Percentiles rank a stretch among this genome's conserved stretches.
Evolutionary conservation across 2,888 invertebrate genomes (phyloP).

Genomic region (Scaptomyza polygonia): DNA sequence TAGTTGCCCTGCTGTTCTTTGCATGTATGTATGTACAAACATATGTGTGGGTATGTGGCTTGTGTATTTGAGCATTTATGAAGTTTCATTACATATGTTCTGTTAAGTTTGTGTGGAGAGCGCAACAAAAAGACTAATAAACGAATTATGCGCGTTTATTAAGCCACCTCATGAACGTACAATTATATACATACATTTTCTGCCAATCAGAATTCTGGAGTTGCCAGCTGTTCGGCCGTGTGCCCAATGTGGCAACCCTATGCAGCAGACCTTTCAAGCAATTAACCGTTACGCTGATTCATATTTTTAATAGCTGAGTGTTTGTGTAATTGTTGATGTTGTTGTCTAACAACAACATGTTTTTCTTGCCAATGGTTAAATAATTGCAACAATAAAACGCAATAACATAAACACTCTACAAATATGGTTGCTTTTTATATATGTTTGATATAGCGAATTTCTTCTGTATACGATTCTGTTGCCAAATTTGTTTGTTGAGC

Average conservation of each 20-base stretch:
- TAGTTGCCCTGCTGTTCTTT: slow-evolving; percentile 32
- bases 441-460: slow-evolving; percentile 27
- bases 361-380: slow-evolving; percentile 41
- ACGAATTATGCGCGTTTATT: slow-evolving; percentile 12
- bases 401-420: slow-evolving; percentile 30
- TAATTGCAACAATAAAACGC: slow-evolving; percentile 43
- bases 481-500: slow-evolving; percentile 33
- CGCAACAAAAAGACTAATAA: slow-evolving; percentile 10
- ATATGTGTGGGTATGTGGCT: slow-evolving; percentile 20
- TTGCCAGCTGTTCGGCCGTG: slow-evolving; percentile 43
- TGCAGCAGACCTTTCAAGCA: slow-evolving; percentile 28
- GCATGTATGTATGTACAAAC: not conserved
- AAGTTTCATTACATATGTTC: slow-evolving; percentile 13
- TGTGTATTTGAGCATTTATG: slow-evolving; percentile 19
- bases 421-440: slow-evolving; percentile 41
- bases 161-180: not conserved
- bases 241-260: slow-evolving; percentile 48
- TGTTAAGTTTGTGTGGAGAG: slow-evolving; percentile 8
- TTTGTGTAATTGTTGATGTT: slow-evolving; percentile 9
- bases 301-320: slow-evolving; percentile 36
- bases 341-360: slow-evolving; percentile 9
- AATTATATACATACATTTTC: slow-evolving; percentile 7
- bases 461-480: slow-evolving; percentile 23
- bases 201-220: slow-evolving; percentile 49
- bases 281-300: slow-evolving; percentile 60